A percentile compares a stretch with the other conserved stretches of the same genome.
Conservation (phyloP, 2,888 invertebrate species). For the Ptilodon capucinus region DNA sequence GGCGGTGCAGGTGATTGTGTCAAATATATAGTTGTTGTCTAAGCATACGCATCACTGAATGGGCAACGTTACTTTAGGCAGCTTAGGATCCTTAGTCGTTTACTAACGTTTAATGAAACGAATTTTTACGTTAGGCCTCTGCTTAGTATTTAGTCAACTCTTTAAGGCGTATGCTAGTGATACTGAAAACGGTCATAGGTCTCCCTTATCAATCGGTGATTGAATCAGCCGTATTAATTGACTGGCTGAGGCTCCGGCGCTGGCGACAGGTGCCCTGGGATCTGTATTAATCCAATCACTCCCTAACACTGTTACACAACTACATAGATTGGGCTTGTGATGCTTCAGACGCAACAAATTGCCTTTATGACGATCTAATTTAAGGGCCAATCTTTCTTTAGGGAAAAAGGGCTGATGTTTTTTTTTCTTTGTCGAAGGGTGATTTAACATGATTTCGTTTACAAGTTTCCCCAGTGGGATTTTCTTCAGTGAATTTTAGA, state of each 20-base stretch:
- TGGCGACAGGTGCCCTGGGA: constrained; percentile 2
- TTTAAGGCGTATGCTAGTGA: no score
- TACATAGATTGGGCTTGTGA: neutral
- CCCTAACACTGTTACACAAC: neutral
- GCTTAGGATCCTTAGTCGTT: no score
- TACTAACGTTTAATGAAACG: no score
- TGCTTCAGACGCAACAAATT: constrained; percentile 1
- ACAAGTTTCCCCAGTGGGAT: neutral
- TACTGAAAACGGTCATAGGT: no score
- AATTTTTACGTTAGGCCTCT: no score
- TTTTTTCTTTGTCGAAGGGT: neutral
- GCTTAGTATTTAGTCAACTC: no score
- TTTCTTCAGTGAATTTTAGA: neutral
- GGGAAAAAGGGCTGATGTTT: neutral
- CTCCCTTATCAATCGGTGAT: neutral
- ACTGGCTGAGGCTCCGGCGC: constrained; percentile 1
- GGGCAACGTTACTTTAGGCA: no score
- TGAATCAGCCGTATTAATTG: constrained; percentile 6
- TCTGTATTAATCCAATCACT: constrained; percentile 6
- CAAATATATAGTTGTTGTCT: no score
- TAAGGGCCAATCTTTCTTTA: neutral
- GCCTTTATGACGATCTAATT: neutral
- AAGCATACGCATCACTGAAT: no score
- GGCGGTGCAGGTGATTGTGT: no score
- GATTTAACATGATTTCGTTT: neutral